Base-by-base conservation (phyloP, 2,113 vertebrate genomes). In the Spea multiplicata region DNA sequence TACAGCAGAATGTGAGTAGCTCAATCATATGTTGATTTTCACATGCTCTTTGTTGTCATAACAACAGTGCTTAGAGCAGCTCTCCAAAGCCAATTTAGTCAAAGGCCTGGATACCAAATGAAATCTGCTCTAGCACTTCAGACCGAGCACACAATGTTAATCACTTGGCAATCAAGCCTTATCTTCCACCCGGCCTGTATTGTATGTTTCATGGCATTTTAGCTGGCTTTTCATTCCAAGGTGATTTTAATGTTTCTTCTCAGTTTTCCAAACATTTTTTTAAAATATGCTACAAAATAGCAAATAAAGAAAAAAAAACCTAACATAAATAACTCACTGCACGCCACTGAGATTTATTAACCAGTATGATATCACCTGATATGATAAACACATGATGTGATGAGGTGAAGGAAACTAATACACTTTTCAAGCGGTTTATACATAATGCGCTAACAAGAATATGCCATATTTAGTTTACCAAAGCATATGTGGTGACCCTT, bases 31-130 rank as follows among this genome's bases (percentile, higher is more conserved):
- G 47, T 65, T 66, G 48, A 75, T 75, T 53, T 66, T 66, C 30
- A 50, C 62, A 44, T 66, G 48, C 30, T 44, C 47, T 44, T 52
- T 65, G 73, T 45, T 53, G 62, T 75, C 73, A 66, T 66, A 75
- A 75, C 73, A 75, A 66, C 73, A 44, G 61, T 65, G 62, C 49
- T 75, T 53, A 75, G 48, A 52, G 48, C 30, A n/a, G 47, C 17
- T 52, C 73, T 53, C 13, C 10, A 66, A 52, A 65, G 46, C 47
- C 12, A 75, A 53, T 53, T 66, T 53, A 75, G 17, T 30, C 7
- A 75, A 75, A 66, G n/a, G 65, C 62, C 73, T 17, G 45, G 62
- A 66, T 48, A 5, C 17, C 61, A 53, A 49, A 48, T 53, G 6
- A 52, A 66, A 50, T 14, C 48, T 8, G 17, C 61, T 64, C 45